These are phyloP conservation scores for Psilopsiagon aymara DNA, from an alignment of 2,113 vertebrate genomes.

Conservation along the genomic window DNA sequence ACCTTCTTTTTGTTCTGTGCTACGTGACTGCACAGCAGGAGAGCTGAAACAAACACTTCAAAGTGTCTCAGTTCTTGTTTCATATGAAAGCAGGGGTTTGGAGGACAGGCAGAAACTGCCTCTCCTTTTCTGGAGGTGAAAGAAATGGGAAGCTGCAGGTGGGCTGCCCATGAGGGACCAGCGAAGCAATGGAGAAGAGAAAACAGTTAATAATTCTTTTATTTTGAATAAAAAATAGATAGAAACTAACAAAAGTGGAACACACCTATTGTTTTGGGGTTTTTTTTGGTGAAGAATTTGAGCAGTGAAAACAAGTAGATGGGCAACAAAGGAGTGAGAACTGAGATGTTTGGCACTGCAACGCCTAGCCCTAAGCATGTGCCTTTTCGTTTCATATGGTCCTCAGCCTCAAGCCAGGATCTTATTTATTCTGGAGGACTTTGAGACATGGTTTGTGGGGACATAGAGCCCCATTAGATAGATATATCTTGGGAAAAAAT, in stretches of 20 bases:
- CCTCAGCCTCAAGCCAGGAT: not conserved
- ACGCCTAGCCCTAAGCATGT: not conserved
- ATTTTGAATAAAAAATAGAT: not conserved
- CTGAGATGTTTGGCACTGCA: not conserved
- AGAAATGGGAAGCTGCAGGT: slow-evolving; percentile 22
- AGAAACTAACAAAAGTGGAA: not conserved
- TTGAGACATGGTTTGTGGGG: not conserved
- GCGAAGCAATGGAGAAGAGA: not conserved
- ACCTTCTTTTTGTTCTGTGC: slow-evolving; percentile 18
- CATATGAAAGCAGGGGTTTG: not conserved
- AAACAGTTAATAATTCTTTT: not conserved
- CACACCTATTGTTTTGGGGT: not conserved
- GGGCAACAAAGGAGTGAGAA: not conserved
- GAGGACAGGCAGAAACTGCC: not conserved
- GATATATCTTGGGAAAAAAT: not conserved
- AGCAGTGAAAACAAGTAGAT: not conserved
- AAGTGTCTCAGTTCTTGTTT: not conserved
- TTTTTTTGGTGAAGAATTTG: not conserved
- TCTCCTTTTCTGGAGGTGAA: slow-evolving; percentile 14
- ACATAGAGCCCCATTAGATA: not conserved
- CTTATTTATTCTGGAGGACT: not conserved
- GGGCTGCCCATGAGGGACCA: not conserved
- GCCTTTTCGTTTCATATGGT: not conserved
- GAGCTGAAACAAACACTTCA: slow-evolving; percentile 31
- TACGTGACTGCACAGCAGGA: slow-evolving; percentile 34